Evolutionary conservation across 2,113 vertebrate species (phyloP).

Genomic region (Vulpes lagopus): DNA sequence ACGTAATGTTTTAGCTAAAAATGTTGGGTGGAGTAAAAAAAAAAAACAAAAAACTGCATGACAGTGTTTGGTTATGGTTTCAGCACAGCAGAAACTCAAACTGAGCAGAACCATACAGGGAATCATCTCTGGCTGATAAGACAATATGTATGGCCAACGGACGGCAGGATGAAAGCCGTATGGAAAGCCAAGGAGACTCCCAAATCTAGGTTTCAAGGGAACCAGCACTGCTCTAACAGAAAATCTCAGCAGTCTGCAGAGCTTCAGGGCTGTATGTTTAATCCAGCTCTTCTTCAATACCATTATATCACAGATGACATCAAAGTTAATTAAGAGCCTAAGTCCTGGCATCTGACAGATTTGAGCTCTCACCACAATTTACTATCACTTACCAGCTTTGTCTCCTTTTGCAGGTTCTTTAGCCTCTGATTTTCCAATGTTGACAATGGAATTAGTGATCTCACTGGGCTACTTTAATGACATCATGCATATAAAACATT

Average conservation of each 20-base stretch:
- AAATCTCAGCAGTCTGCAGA: neutral
- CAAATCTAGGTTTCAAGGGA: neutral
- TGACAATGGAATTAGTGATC: neutral
- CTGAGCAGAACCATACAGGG: neutral
- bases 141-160: neutral
- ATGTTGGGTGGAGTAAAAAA: neutral
- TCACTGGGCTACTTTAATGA: neutral
- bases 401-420: neutral
- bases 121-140: neutral
- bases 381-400: neutral
- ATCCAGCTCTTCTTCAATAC: neutral
- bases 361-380: neutral
- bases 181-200: neutral
- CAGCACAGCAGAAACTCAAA: neutral
- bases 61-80: neutral
- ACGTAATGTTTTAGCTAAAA: neutral
- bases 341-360: neutral
- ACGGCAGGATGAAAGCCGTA: neutral
- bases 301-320: neutral
- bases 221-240: neutral
- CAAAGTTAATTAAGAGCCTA: neutral
- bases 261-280: neutral
- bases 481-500: neutral
- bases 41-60: neutral
- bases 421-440: neutral